Conservation (phyloP, 2,113 vertebrate species). For the Salvelinus sp. region DNA sequence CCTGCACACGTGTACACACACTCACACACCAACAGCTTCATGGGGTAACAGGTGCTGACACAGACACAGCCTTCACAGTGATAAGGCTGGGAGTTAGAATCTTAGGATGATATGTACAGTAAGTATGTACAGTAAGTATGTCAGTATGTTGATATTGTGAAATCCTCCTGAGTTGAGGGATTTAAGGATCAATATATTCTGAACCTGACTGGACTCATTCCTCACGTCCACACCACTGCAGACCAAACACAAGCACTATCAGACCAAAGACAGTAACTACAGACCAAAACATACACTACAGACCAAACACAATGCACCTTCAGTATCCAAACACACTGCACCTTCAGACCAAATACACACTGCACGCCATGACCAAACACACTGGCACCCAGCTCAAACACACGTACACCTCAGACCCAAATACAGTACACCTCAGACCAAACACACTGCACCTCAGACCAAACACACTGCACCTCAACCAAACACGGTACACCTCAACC, state of each 20-base stretch:
- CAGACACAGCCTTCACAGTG: not conserved
- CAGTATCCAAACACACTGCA: too few relatives aligned
- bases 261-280: too few relatives aligned
- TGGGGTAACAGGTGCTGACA: not conserved
- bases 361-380: too few relatives aligned
- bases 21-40: not conserved
- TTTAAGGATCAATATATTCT: not conserved
- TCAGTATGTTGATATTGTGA: not conserved
- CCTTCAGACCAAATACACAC: too few relatives aligned
- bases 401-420: too few relatives aligned
- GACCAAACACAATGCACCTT: too few relatives aligned
- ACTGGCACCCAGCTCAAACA: too few relatives aligned
- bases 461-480: too few relatives aligned
- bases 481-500: too few relatives aligned
- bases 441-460: too few relatives aligned
- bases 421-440: too few relatives aligned
- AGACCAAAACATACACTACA: too few relatives aligned
- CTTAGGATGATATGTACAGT: not conserved
- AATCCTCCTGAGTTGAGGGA: not conserved
- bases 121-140: not conserved
- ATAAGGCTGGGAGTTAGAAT: not conserved
- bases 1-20: not conserved
- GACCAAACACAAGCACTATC: not conserved
- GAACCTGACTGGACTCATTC: not conserved
- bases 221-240: not conserved